Percentiles rank a stretch among this genome's conserved stretches.
These are phyloP conservation scores for Petrocephalus sullivani DNA, from an alignment of 2,797 vertebrate species.

Conservation along the genomic window DNA sequence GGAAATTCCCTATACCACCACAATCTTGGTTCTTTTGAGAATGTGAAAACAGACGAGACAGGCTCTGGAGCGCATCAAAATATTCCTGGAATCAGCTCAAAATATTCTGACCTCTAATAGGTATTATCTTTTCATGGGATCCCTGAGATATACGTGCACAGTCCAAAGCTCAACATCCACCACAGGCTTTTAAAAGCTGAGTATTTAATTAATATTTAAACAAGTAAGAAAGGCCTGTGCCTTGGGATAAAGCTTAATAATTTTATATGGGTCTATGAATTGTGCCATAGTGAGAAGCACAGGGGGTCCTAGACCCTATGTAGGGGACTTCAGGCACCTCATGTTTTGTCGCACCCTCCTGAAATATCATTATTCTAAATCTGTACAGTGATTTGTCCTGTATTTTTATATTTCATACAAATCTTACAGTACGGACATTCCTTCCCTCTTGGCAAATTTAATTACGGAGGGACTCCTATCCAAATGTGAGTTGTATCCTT, in stretches of 20 bases:
- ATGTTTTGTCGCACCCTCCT: background rate
- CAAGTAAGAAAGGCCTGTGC: background rate
- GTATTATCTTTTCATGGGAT: background rate
- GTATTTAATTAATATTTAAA: background rate
- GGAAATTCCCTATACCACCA: background rate
- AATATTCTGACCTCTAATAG: background rate
- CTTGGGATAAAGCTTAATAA: background rate
- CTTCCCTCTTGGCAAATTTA: background rate
- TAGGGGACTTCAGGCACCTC: background rate
- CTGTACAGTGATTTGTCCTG: background rate
- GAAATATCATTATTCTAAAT: background rate
- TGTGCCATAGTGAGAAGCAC: background rate
- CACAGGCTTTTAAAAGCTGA: background rate
- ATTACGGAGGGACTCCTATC: background rate
- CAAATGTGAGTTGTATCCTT: background rate
- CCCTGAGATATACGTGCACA: background rate
- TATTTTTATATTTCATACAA: background rate
- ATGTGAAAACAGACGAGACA: background rate
- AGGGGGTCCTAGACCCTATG: background rate
- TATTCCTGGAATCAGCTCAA: background rate
- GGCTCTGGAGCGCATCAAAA: background rate
- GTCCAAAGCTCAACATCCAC: background rate
- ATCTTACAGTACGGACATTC: background rate
- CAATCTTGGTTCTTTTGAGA: background rate
- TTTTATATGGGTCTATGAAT: background rate